Evolutionary conservation across 1,140 invertebrate genomes (phyloP).

Genomic region (Trichogramma pretiosum): DNA sequence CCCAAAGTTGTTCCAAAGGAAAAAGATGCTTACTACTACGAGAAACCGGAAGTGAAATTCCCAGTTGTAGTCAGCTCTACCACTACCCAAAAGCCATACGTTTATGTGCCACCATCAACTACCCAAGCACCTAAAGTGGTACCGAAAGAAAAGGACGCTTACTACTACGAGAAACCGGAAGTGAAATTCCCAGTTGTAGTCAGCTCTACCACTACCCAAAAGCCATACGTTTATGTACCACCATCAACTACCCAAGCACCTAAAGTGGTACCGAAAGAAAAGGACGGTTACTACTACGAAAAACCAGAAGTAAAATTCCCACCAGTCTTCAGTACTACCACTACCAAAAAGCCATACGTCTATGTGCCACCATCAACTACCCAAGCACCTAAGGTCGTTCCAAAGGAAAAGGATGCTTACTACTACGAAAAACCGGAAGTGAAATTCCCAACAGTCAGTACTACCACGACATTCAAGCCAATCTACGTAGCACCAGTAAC

Average conservation of each 20-base stretch:
- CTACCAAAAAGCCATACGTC: constrained; percentile 5
- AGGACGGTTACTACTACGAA: no score
- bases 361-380: constrained; percentile 13
- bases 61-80: no score
- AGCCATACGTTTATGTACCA: no score
- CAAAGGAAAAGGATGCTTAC: constrained; percentile 1
- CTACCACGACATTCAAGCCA: constrained; percentile 3
- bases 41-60: neutral
- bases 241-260: neutral
- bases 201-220: no score
- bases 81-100: constrained; percentile 7
- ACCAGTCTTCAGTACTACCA: constrained; percentile 7
- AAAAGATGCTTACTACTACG: no score
- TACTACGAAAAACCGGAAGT: no score
- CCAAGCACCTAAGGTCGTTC: neutral
- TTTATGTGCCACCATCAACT: constrained; percentile 1
- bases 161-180: no score
- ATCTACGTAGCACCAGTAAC: no score
- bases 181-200: no score
- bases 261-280: neutral
- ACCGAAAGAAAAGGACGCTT: no score
- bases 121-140: neutral
- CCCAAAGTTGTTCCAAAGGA: no score
- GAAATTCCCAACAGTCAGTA: neutral
- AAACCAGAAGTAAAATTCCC: no score